Evolutionary conservation across 2,113 vertebrate genomes (phyloP).

Genomic region (Perccottus glenii): DNA sequence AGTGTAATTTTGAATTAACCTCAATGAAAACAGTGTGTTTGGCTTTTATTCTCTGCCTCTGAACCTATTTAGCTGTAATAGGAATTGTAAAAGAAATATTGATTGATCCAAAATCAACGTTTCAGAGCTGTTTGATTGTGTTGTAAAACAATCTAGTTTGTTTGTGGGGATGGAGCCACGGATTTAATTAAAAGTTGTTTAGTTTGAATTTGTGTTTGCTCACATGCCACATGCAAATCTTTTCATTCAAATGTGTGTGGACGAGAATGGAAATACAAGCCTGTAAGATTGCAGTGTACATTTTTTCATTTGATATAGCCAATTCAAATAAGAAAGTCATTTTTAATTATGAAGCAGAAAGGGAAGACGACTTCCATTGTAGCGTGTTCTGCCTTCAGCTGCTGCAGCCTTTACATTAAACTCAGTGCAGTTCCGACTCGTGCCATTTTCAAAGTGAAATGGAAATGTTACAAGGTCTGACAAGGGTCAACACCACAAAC

Average conservation of each 20-base stretch:
- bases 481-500: neutral
- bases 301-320: neutral
- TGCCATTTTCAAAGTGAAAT: constrained; percentile 4
- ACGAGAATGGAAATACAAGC: neutral
- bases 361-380: neutral
- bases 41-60: neutral
- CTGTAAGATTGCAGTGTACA: neutral
- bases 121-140: constrained; percentile 2
- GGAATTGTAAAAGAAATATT: neutral
- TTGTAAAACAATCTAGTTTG: neutral
- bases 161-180: neutral
- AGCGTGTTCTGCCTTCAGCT: neutral
- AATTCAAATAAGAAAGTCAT: neutral
- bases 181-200: constrained; percentile 8
- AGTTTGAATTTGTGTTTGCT: neutral
- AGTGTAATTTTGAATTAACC: neutral
- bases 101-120: neutral
- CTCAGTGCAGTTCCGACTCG: neutral
- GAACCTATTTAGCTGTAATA: neutral
- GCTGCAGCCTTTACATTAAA: neutral
- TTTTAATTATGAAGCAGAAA: neutral
- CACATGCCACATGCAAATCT: constrained; percentile 5
- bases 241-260: neutral
- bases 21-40: neutral
- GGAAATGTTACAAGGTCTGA: neutral